Conservation (phyloP, 2,797 vertebrate genomes). For the Halcyon leucocephala region DNA sequence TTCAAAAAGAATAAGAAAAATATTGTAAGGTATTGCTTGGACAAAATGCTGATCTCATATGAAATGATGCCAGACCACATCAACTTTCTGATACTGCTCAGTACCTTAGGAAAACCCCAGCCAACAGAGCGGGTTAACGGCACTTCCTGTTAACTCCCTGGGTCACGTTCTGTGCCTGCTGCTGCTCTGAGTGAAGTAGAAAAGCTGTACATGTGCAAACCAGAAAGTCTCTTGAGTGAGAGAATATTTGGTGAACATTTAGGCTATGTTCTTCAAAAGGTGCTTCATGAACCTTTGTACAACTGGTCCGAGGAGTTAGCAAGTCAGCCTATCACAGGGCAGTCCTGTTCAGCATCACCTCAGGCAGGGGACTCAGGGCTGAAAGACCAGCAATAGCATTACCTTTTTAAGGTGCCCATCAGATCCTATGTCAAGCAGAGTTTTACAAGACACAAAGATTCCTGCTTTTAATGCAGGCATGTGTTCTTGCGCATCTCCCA, state of each 20-base stretch:
- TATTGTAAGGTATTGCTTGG: background rate
- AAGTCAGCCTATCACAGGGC: background rate
- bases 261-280: background rate
- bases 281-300: accelerated
- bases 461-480: background rate
- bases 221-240: background rate
- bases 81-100: background rate
- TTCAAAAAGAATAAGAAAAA: background rate
- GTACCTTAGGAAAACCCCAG: background rate
- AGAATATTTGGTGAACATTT: background rate
- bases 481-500: background rate
- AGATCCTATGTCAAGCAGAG: background rate
- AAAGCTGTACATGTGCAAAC: background rate
- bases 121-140: background rate
- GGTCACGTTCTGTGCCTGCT: background rate
- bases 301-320: background rate
- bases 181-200: background rate
- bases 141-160: background rate
- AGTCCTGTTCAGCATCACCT: background rate
- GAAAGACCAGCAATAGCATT: background rate
- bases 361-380: background rate
- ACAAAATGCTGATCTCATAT: background rate
- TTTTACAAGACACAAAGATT: background rate
- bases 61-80: background rate
- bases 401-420: background rate